phyloP scores from a whole-genome alignment of 1,140 invertebrate species.

The Pseudomyrmex gracilis region DNA sequence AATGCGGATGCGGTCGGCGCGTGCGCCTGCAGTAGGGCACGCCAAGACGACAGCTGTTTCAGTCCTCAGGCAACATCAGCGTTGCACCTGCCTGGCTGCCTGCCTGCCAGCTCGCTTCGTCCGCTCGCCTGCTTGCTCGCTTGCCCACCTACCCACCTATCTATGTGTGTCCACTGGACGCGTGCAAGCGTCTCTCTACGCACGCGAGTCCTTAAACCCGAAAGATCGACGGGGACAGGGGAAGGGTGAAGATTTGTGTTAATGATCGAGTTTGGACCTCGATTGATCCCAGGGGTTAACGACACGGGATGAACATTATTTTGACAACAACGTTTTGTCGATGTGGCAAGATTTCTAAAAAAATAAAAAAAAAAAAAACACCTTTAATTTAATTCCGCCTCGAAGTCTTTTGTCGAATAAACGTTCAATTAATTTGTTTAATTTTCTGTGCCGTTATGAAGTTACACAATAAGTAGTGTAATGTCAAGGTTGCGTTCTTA shows the following conservation, averaged over 20 bases:
- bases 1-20: conserved; percentile 85
- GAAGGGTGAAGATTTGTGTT: conserved; percentile 10
- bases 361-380: background rate
- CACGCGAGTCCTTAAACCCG: conserved; percentile 54
- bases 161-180: conserved; percentile 44
- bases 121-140: conserved; percentile 58
- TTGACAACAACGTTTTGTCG: background rate
- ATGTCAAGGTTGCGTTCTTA: too few species aligned
- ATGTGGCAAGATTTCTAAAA: background rate
- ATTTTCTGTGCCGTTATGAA: too few species aligned
- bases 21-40: conserved; percentile 84
- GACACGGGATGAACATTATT: background rate
- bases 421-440: too few species aligned
- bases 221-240: background rate
- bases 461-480: too few species aligned
- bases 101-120: conserved; percentile 62
- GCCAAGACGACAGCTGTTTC: conserved; percentile 84
- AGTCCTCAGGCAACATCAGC: conserved; percentile 81
- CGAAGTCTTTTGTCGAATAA: too few species aligned
- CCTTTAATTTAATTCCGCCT: too few species aligned
- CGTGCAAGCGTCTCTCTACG: conserved; percentile 34
- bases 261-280: conserved; percentile 1
- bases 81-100: conserved; percentile 82
- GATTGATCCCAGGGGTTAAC: conserved; percentile 1
- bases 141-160: conserved; percentile 61